Conservation (phyloP, 2,113 vertebrate species). For the Lanius collurio region DNA sequence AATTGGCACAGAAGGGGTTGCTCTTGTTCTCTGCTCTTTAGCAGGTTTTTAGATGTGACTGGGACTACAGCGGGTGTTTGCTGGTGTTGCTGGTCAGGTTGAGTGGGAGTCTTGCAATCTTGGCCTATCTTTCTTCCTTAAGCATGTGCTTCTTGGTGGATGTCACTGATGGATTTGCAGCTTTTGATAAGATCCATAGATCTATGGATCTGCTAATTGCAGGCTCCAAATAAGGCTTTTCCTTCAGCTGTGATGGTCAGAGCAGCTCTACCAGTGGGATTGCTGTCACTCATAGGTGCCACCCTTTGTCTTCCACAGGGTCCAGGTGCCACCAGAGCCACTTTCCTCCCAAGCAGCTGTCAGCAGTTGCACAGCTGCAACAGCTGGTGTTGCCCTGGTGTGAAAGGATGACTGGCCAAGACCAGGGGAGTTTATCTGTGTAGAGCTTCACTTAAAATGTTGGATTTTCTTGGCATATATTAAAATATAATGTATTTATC, state of each 20-base stretch:
- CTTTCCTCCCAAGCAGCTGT: neutral
- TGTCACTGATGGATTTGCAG: neutral
- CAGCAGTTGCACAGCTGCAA: neutral
- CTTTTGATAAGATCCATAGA: neutral
- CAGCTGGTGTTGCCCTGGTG: neutral
- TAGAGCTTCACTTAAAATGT: neutral
- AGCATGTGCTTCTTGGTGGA: neutral
- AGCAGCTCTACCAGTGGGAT: neutral
- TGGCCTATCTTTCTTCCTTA: neutral
- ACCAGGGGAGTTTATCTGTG: neutral
- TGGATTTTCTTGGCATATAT: neutral
- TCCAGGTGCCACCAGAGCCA: neutral
- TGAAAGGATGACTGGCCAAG: neutral
- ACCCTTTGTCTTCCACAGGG: neutral
- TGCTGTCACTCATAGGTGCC: neutral
- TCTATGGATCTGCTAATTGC: neutral
- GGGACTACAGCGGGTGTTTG: fast-evolving
- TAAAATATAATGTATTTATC: neutral
- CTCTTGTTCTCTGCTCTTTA: neutral
- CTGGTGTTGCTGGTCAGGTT: neutral
- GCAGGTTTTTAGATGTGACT: neutral
- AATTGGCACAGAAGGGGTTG: neutral
- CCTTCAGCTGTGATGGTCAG: neutral
- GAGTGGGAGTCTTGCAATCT: neutral
- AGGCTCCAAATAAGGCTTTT: neutral